Evolutionary conservation across 2,888 invertebrate genomes (phyloP), one percentile per base, ranked within the genome.

Genomic region (Ethmia dodecea): DNA sequence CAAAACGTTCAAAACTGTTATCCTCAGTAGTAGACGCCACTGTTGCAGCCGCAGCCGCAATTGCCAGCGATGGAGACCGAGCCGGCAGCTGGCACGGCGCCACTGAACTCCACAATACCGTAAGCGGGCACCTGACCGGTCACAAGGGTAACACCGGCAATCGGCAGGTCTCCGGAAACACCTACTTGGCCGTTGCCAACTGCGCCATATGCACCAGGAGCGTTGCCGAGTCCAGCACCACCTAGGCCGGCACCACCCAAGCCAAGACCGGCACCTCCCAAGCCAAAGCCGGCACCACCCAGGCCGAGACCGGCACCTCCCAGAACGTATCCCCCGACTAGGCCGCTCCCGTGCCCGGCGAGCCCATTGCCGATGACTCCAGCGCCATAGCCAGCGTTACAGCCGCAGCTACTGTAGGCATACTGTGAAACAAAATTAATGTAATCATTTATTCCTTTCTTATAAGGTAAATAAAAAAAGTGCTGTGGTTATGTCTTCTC

Each of bases 111-210:
- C 1, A 64, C 60, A 12, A 49, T 48, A 22, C 62, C 62, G 13
- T 54, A 31, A 13, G 61, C 52, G 3, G 62, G 63, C n/a, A 63
- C 55, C 25, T 52, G 50, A 13, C 63, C 63, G 24, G 45, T 43
- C 16, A 66, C 47, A n/a, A 42, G 28, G 11, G 62, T 56, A 29
- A 40, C 36, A 12, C 63, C 66, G 9, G 35, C 42, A 6, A 55
- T 55, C 10, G 48, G 45, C 36, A 65, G 27, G 33, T 60, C 50
- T 15, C 60, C 64, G 13, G 40, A 43, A 11, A 56, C 50, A 1
- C 42, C 47, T 16, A 55, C 42, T 27, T 56, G 48, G 3, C 59
- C 62, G 29, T 42, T 35, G 13, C 57, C 59, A 12, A 27, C 34
- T 29, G 54, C 55, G 37, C 33, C 14, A 32, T 27, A 33, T 3